These are phyloP conservation scores for Acipenser oxyrinchus DNA, from an alignment of 2,797 vertebrate species.

Conservation along the genomic window DNA sequence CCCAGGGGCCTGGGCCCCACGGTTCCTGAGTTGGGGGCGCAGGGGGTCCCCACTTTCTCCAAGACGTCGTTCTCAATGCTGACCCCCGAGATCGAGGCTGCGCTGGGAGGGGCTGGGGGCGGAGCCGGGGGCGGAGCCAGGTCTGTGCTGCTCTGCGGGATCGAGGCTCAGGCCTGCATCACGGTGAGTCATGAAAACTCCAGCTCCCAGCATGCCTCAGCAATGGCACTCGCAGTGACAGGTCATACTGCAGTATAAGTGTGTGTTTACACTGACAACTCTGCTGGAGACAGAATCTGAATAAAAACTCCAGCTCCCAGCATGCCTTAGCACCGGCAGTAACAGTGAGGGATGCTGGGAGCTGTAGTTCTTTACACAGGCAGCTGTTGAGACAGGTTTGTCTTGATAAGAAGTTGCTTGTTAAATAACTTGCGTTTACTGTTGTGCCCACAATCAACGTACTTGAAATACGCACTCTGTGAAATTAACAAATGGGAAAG, in stretches of 20 bases:
- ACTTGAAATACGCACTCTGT: too few relatives aligned
- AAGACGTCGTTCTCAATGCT: constrained; percentile 85
- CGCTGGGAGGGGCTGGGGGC: constrained; percentile 51
- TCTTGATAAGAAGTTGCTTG: too few relatives aligned
- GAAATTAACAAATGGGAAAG: too few relatives aligned
- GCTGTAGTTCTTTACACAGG: too few relatives aligned
- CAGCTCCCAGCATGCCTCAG: not conserved
- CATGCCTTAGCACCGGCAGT: constrained; percentile 61
- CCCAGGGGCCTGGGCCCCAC: constrained; percentile 79
- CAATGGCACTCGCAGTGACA: not conserved
- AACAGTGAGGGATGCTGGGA: too few relatives aligned
- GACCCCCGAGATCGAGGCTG: constrained; percentile 38
- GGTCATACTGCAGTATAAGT: too few relatives aligned
- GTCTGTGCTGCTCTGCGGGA: constrained; percentile 78
- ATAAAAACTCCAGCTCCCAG: constrained; percentile 50
- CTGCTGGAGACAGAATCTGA: not conserved
- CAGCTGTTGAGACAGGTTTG: too few relatives aligned
- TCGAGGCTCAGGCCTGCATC: constrained; percentile 81
- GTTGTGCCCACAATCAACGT: too few relatives aligned
- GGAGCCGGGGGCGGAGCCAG: constrained; percentile 52
- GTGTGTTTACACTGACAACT: not conserved
- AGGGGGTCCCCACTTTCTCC: constrained; percentile 51
- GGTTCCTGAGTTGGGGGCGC: constrained; percentile 72
- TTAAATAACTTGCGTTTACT: too few relatives aligned
- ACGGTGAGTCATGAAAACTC: constrained; percentile 51